Percentiles rank a stretch among this genome's conserved stretches.
Conservation (phyloP, 2,797 vertebrate species). For the Rhinella marina region DNA sequence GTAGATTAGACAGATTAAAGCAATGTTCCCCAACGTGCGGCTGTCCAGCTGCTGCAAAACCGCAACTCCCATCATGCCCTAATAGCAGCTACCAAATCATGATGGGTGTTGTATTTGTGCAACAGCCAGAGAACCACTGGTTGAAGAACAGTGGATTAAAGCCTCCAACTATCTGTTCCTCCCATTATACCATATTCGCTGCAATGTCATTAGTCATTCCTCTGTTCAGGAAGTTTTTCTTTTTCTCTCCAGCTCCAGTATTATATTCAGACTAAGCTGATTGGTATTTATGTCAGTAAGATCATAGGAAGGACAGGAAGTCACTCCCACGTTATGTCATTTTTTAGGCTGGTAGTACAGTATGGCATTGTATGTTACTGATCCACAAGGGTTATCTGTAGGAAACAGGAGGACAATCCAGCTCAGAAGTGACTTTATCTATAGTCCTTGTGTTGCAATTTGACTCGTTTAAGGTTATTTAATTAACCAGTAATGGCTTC, state of each 20-base stretch:
- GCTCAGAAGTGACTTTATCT: slow-evolving; percentile 5
- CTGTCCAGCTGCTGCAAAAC: too few species aligned
- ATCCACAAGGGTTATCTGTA: slow-evolving; percentile 28
- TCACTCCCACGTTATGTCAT: not conserved
- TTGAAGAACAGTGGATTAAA: too few species aligned
- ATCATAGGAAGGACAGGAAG: slow-evolving; percentile 28
- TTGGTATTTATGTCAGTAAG: not conserved
- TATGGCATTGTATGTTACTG: not conserved
- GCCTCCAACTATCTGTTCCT: not conserved
- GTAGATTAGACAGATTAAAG: too few species aligned
- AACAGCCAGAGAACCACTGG: too few species aligned
- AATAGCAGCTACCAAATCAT: too few species aligned
- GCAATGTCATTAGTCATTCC: not conserved
- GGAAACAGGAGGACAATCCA: slow-evolving; percentile 25
- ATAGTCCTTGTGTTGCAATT: not conserved
- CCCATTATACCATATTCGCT: not conserved
- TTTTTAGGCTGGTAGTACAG: not conserved
- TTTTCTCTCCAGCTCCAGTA: not conserved
- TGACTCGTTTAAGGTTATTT: too few species aligned
- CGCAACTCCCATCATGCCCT: too few species aligned
- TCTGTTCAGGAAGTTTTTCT: not conserved
- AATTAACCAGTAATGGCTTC: too few species aligned
- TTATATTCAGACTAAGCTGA: not conserved
- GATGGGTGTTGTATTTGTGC: too few species aligned
- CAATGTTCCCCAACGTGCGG: too few species aligned